Conservation (phyloP, 1,140 invertebrate species). For the Pogonomyrmex californicus region DNA sequence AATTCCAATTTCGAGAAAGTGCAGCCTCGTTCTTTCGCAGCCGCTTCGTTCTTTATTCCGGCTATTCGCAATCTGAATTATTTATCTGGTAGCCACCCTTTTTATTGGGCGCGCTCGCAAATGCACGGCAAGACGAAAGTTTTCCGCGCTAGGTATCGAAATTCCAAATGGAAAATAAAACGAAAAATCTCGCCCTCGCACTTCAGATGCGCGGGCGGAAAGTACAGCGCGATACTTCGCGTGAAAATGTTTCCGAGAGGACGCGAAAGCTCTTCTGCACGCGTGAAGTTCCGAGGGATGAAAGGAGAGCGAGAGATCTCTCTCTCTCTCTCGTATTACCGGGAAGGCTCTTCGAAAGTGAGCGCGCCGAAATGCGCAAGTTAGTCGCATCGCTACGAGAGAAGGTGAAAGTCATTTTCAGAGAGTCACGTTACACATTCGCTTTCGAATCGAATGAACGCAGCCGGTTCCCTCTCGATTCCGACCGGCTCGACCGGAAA, state of each 20-base stretch:
- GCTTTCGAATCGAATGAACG: conserved; percentile 43
- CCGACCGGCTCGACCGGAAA: conserved; percentile 28
- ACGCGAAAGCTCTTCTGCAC: conserved; percentile 18
- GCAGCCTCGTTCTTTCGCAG: neutral
- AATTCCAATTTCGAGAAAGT: conserved; percentile 61
- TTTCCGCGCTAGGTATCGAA: conserved; percentile 48
- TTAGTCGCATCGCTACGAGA: neutral
- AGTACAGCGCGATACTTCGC: neutral
- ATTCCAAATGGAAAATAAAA: conserved; percentile 55
- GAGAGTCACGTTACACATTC: conserved; percentile 43
- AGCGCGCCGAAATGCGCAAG: conserved; percentile 19
- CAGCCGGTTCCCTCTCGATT: conserved; percentile 37
- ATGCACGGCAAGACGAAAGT: conserved; percentile 51
- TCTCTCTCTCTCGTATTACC: neutral
- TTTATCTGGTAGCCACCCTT: conserved; percentile 58
- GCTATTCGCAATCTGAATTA: conserved; percentile 72
- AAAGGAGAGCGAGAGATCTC: conserved; percentile 27
- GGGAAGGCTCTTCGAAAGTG: neutral
- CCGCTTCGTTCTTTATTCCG: conserved; percentile 62
- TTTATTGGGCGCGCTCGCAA: conserved; percentile 43
- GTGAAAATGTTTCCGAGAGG: neutral
- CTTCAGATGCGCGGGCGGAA: conserved; percentile 33
- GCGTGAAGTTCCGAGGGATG: conserved; percentile 8
- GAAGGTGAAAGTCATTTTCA: conserved; percentile 73
- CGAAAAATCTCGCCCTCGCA: neutral